Evolutionary conservation across 2,888 invertebrate species (phyloP), one percentile per base, ranked within the genome.

Genomic region (Carpatolechia fugitivella): DNA sequence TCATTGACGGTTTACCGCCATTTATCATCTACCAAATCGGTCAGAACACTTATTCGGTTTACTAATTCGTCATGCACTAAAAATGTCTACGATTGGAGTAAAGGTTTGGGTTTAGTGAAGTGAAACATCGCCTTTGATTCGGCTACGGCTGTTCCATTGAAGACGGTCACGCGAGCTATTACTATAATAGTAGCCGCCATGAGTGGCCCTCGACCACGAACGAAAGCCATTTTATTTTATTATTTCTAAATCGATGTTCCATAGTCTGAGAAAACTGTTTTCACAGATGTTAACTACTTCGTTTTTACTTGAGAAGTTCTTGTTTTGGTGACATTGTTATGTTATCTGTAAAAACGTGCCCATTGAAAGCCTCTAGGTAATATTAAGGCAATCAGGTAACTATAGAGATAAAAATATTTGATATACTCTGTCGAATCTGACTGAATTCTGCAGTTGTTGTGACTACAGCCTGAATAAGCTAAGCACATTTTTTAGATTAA

Each of bases 121-220:
- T 24, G 24, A n/a, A 49, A 20, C 29, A 44, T 44, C 14, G 29
- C 29, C 31, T 36, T 35, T n/a, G 35, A 33, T 6, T 49, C 29
- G 24, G 11, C 53, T 6, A 35, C 29, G 24, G 11, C 53, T 46
- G 54, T 51, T 53, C 40, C 41, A 56, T 38, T 56, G 53, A 55
- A 64, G 60, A 61, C 58, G 59, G 64, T 66, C 66, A 65, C 66
- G 66, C 66, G 60, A 65, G 47, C 46, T 46, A 56, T 56, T n/a
- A 49, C 36, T 16, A 47, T n/a, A 31, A 14, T 20, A 8, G 16
- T 35, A 36, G 35, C 20, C 24, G 29, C 29, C 41, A 13, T 44
- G 24, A 44, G 44, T 44, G 44, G 13, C 44, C 29, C 24, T 24
- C 24, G 7, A 13, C 56, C 48, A 18, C 18, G 35, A 35, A 54